Base-by-base conservation (phyloP, 23 tunicate species). In the Corella eumyota region DNA sequence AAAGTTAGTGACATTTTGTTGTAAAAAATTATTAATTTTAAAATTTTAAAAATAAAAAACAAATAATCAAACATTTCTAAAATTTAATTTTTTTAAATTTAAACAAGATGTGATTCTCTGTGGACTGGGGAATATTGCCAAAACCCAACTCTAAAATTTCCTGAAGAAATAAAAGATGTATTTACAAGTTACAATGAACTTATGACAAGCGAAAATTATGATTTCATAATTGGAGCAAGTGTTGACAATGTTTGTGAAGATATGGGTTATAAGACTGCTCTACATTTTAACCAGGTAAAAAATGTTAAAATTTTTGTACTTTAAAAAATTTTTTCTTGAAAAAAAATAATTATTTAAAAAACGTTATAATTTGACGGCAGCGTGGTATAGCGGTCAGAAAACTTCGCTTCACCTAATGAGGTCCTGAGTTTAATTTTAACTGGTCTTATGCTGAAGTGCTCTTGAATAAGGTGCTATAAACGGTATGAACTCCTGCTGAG, bases 91-190 rank as follows among this genome's bases (percentile, higher is more conserved):
- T n/a, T n/a, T n/a, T n/a, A n/a, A n/a, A n/a, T 15, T 40, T 40
- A 15, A 40, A 6, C 11, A 31, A 87, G 96, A 1, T 88, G 96
- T 25, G 96, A 88, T 48, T 61, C 44, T 30, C 88, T 77, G 13
- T 88, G 96, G 96, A 35, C 34, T 0, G 88, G 77, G 0, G 4
- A 36, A n/a, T 34, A n/a, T 4, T 88, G 96, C 55, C 58, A 73
- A 7, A 61, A 31, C 0, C 70, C 77, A 20, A 34, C 37, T 44
- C 6, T n/a, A 30, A 25, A 36, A 54, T 72, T 78, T 47, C 81
- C 80, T 2, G 67, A 40, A 5, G 77, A 78, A 26, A 20, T 88
- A 33, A 88, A 79, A 48, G 96, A 78, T 37, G 50, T 66, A 0
- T 88, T 78, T 65, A 37, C 32, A 3, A 4, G 28, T 9, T 19